phyloP scores from a whole-genome alignment of 2,888 invertebrate genomes.

The Drosophila kambysellisi region DNA sequence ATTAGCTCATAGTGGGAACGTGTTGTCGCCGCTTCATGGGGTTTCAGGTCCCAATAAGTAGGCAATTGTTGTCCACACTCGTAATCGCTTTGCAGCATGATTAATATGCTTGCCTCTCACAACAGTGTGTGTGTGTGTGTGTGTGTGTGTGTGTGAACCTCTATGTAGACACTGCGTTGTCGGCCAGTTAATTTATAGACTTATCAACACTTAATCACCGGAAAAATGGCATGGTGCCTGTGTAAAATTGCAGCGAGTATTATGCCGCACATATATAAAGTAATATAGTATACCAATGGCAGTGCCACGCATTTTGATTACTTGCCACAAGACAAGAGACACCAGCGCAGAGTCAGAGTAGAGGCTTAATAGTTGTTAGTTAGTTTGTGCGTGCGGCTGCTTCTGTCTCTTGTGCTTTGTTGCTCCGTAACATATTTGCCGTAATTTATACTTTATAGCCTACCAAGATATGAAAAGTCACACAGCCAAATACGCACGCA shows the following conservation, averaged over 20 bases:
- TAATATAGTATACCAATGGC: conserved; percentile 25
- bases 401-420: conserved; percentile 24
- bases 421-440: conserved; percentile 68
- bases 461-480: conserved; percentile 77
- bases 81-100: conserved; percentile 62
- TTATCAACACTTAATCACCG: conserved; percentile 82
- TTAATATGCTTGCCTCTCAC: conserved; percentile 57
- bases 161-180: conserved; percentile 53
- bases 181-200: conserved; percentile 76
- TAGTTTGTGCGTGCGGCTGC: conserved; percentile 74
- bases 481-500: conserved; percentile 33
- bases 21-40: conserved; percentile 23
- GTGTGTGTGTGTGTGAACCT: conserved; percentile 1
- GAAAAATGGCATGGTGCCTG: conserved; percentile 69
- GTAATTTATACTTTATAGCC: conserved; percentile 81
- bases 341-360: conserved; percentile 6
- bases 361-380: conserved; percentile 80
- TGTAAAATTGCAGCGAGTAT: conserved; percentile 63
- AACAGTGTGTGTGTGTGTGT: conserved; percentile 1
- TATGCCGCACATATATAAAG: conserved; percentile 16
- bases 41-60: conserved; percentile 44
- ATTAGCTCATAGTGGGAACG: conserved; percentile 28
- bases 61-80: conserved; percentile 61
- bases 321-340: conserved; percentile 37
- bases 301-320: conserved; percentile 78